Percentiles rank a stretch among this genome's conserved stretches.
phyloP scores from a whole-genome alignment of 1,140 invertebrate genomes.

The Muscidifurax raptorellus region DNA sequence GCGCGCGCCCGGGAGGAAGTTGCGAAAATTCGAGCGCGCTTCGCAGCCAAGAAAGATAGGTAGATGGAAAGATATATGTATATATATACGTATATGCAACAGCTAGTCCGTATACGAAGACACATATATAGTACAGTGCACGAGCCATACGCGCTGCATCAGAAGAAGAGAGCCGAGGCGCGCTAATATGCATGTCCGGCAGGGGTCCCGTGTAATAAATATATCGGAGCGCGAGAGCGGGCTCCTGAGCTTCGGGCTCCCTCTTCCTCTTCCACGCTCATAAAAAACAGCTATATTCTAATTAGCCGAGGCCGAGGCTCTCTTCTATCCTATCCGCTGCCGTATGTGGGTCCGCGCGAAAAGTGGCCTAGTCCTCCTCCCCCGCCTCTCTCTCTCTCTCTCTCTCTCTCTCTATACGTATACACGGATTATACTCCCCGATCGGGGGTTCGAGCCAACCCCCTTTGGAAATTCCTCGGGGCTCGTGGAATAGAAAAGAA shows the following conservation, averaged over 20 bases:
- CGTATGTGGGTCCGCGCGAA: conserved; percentile 27
- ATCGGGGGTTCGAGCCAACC: background rate
- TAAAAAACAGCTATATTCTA: conserved; percentile 77
- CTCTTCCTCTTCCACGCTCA: conserved; percentile 76
- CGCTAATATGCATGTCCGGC: conserved; percentile 74
- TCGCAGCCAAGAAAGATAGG: background rate
- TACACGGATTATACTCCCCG: background rate
- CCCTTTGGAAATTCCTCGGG: too few species aligned
- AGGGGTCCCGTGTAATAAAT: conserved; percentile 72
- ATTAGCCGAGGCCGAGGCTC: conserved; percentile 68
- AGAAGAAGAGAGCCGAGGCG: conserved; percentile 27
- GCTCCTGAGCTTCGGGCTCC: conserved; percentile 63
- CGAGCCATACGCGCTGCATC: background rate
- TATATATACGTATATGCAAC: background rate
- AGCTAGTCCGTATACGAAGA: background rate
- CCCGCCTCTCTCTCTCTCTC: too few species aligned
- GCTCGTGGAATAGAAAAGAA: too few species aligned
- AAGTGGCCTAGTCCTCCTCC: conserved; percentile 47
- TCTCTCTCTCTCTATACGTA: background rate
- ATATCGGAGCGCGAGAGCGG: conserved; percentile 59
- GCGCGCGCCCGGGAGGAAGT: background rate
- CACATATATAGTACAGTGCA: too few species aligned
- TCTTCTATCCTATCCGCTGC: conserved; percentile 12
- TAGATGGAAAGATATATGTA: too few species aligned
- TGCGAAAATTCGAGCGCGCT: background rate